A percentile compares a stretch with the other conserved stretches of the same genome.
Evolutionary conservation across 2,113 vertebrate species (phyloP).

Genomic region (Tragelaphus imberbis): DNA sequence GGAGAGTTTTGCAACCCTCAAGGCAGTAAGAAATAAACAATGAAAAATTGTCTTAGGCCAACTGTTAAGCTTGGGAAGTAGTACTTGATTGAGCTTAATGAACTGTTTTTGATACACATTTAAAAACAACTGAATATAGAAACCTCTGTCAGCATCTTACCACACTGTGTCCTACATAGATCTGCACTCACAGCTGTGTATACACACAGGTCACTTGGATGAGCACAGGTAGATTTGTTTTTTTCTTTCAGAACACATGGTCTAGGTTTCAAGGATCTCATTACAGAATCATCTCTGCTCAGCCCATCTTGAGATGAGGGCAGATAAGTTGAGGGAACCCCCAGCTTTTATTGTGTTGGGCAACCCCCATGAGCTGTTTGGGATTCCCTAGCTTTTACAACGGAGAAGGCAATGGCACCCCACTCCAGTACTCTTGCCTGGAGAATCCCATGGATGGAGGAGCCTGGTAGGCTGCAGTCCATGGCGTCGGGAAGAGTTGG

Average conservation of each 20-base stretch:
- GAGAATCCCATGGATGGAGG: too few species aligned
- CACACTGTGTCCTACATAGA: rapidly evolving
- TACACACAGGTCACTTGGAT: not conserved
- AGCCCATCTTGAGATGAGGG: not conserved
- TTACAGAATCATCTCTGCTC: not conserved
- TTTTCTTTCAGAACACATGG: not conserved
- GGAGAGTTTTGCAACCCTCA: not conserved
- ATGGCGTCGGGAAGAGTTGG: too few species aligned
- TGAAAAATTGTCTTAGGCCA: not conserved
- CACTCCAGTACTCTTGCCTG: too few species aligned
- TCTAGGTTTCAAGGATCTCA: not conserved
- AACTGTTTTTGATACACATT: not conserved
- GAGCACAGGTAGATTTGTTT: not conserved
- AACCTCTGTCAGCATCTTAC: not conserved
- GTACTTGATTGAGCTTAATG: not conserved
- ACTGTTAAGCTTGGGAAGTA: not conserved
- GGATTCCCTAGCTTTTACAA: not conserved
- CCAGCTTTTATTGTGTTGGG: not conserved
- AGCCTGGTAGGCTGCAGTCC: too few species aligned
- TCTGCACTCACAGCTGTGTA: not conserved
- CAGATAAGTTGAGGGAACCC: not conserved
- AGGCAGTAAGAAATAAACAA: not conserved
- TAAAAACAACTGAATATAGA: not conserved
- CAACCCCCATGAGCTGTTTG: not conserved
- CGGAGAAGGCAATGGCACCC: too few species aligned